Base-by-base conservation (phyloP, 2,888 invertebrate species). In the Euphydryas editha region DNA sequence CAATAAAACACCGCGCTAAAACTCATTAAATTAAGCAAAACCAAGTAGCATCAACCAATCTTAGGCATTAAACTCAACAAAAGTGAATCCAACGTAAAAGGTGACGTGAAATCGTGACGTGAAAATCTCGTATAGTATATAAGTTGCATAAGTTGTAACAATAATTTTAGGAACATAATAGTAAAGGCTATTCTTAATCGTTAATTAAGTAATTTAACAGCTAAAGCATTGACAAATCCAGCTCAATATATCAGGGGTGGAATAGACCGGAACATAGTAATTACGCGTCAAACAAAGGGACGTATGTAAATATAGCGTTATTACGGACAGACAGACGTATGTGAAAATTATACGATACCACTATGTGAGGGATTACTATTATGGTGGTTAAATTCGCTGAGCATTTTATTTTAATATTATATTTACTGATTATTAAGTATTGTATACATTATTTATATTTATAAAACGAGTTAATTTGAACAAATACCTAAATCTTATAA, bases 301-400 rank as follows among this genome's bases (percentile, higher is more conserved):
- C 80, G 80, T 81, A 85, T 82, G 88, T 86, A 88, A 89, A 90
- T 90, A 88, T 87, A 85, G 79, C 80, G 79, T 84, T 86, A 88
- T 87, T 87, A 84, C 83, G 81, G 83, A 87, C 86, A 85, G 86
- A 86, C 88, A 85, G 89, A 90, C 87, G 85, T 84, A 91, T 90
- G 90, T 84, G 89, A 85, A 89, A 91, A 91, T 91, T 91, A 91
- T 90, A 87, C 91, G 76, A 83, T 77, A 80, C 69, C 60, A 55
- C 82, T 81, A 78, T 78, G 71, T 68, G 17, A 2, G 46, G 8
- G 18, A 37, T 4, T 78, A 76, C n/a, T 60, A 76, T 69, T 82
- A 5, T 37, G 63, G 80, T 39, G 0, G 15, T 0, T 0, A 54
- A 21, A 64, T 81, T 79, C 0, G 73, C 70, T 44, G 5, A 15